Percentiles rank a stretch among this genome's conserved stretches.
phyloP scores from a whole-genome alignment of 2,888 invertebrate species.

The Oithona nana region DNA sequence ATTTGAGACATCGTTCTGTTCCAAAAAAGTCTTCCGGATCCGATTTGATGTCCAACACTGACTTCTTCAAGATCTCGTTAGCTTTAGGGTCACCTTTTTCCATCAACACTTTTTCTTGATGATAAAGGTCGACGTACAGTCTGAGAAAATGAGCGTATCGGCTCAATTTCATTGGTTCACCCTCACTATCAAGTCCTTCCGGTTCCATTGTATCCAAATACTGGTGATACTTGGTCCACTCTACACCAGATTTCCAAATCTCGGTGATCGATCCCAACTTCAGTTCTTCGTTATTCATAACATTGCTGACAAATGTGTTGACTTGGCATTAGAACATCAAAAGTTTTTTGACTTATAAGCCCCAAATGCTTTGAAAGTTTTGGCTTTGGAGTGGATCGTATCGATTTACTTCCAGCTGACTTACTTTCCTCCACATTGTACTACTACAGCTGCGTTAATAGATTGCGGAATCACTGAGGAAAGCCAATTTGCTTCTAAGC shows the following conservation, averaged over 20 bases:
- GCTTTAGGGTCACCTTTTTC: neutral
- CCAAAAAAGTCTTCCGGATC: slow-evolving; percentile 6
- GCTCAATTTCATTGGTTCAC: neutral
- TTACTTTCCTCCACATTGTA: no score
- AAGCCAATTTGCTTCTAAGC: slow-evolving; percentile 11
- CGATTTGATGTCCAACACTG: neutral
- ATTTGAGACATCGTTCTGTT: slow-evolving; percentile 5
- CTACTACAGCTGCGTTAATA: neutral
- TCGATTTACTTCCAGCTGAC: neutral
- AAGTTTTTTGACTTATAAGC: no score
- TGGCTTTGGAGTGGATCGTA: no score
- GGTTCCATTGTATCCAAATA: neutral
- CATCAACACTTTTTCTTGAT: neutral
- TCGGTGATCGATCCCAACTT: neutral
- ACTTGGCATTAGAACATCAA: no score
- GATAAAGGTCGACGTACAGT: neutral
- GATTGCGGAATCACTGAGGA: neutral
- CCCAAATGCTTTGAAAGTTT: no score
- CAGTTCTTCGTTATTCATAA: no score
- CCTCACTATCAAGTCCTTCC: slow-evolving; percentile 1
- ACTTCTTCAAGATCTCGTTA: neutral
- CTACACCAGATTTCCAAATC: neutral
- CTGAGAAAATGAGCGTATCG: neutral
- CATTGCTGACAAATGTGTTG: no score
- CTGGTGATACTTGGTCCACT: slow-evolving; percentile 2